phyloP scores from a whole-genome alignment of 2,797 vertebrate species.

The Amblyraja radiata region DNA sequence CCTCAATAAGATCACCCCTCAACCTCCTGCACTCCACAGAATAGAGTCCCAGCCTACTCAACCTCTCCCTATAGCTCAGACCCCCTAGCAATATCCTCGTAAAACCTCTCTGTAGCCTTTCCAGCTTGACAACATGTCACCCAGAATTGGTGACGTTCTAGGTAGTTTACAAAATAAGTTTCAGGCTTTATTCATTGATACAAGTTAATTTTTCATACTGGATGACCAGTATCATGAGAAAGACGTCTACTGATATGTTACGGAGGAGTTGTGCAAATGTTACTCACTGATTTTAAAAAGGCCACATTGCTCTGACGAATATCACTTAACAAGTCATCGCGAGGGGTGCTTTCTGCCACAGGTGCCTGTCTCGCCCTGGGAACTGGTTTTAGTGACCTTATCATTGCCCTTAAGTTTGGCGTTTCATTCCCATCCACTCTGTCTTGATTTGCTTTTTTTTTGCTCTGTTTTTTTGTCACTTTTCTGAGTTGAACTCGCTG shows the following conservation, averaged over 20 bases:
- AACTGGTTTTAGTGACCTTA: conserved; percentile 85
- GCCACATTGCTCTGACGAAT: conserved; percentile 90
- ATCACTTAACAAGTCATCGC: conserved; percentile 78
- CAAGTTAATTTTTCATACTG: not conserved
- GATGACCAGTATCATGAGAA: not conserved
- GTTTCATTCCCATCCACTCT: conserved; percentile 58
- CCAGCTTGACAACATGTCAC: no score
- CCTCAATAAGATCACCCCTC: no score
- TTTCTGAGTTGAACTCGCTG: conserved; percentile 51
- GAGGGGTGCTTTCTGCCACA: conserved; percentile 74
- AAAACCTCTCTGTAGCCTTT: no score
- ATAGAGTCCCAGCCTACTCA: no score
- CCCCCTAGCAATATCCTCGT: no score
- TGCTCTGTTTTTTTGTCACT: conserved; percentile 52
- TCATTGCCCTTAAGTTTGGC: conserved; percentile 77
- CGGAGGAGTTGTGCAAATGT: not conserved
- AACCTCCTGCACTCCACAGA: no score
- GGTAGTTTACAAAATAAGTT: not conserved
- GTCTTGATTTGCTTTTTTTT: conserved; percentile 44
- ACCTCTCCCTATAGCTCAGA: no score
- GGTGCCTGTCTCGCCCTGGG: conserved; percentile 76
- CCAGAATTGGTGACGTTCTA: no score
- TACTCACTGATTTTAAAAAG: conserved; percentile 86
- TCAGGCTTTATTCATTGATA: not conserved
- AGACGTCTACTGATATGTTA: conserved; percentile 31